Conservation (phyloP, 1,140 invertebrate genomes). For the Camponotus pennsylvanicus region DNA sequence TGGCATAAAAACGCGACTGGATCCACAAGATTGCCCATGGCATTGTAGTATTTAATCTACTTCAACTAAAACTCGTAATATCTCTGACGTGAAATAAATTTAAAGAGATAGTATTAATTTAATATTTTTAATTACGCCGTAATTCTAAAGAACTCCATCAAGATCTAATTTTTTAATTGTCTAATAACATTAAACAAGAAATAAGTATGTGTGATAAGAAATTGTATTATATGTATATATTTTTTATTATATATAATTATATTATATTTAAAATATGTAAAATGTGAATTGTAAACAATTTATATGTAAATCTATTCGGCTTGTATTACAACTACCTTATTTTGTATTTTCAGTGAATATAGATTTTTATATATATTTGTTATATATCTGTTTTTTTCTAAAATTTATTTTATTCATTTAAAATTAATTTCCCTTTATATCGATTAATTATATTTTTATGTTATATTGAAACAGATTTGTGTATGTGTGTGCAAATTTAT, state of each 20-base stretch:
- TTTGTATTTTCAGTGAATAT: background rate
- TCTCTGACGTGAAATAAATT: constrained; percentile 37
- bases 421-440: background rate
- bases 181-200: background rate
- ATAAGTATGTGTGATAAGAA: background rate
- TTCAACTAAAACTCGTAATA: constrained; percentile 52
- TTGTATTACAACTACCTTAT: background rate
- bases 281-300: background rate
- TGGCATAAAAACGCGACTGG: background rate
- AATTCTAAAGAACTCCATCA: background rate
- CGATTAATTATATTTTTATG: constrained; percentile 13
- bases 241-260: background rate
- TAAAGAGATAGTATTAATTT: background rate
- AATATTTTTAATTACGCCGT: background rate
- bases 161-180: background rate
- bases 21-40: background rate
- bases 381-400: background rate
- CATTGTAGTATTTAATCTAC: constrained; percentile 32
- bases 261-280: background rate
- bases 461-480: background rate
- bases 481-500: background rate
- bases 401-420: constrained; percentile 1
- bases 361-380: background rate
- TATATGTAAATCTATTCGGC: background rate
- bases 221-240: background rate